Evolutionary conservation across 2,888 invertebrate genomes (phyloP).

Genomic region (Melipona beecheii): DNA sequence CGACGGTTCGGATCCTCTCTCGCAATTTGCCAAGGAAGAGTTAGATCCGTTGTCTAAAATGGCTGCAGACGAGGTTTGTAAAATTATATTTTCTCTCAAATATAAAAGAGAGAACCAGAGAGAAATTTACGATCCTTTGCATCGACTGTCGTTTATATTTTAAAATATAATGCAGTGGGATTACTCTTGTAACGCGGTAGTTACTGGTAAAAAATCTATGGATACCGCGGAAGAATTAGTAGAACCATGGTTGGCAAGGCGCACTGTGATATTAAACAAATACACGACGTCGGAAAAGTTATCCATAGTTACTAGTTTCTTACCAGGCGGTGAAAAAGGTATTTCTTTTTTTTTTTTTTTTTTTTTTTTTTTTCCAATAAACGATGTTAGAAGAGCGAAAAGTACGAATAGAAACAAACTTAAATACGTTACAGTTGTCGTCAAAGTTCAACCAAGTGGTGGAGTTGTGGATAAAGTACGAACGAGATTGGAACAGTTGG

Average conservation of each 20-base stretch:
- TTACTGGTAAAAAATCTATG: conserved; percentile 75
- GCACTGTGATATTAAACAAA: conserved; percentile 92
- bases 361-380: not conserved
- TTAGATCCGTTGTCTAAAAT: conserved; percentile 89
- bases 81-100: conserved; percentile 10
- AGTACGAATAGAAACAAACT: not conserved
- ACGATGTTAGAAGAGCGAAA: not conserved
- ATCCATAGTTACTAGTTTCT: conserved; percentile 94
- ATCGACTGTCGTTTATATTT: conserved; percentile 69
- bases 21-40: conserved; percentile 88
- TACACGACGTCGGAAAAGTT: conserved; percentile 97
- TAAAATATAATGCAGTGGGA: conserved; percentile 79
- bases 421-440: conserved; percentile 86
- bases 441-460: conserved; percentile 90
- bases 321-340: conserved; percentile 93
- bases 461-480: conserved; percentile 94
- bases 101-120: not conserved
- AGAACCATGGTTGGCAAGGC: conserved; percentile 92
- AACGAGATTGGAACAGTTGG: conserved; percentile 95
- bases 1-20: conserved; percentile 91
- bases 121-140: not conserved
- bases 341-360: conserved; percentile 52
- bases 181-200: conserved; percentile 74
- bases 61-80: conserved; percentile 85
- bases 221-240: conserved; percentile 84